These are phyloP conservation scores for Chaenogobius annularis DNA, from an alignment of 2,113 vertebrate genomes.

Conservation along the genomic window DNA sequence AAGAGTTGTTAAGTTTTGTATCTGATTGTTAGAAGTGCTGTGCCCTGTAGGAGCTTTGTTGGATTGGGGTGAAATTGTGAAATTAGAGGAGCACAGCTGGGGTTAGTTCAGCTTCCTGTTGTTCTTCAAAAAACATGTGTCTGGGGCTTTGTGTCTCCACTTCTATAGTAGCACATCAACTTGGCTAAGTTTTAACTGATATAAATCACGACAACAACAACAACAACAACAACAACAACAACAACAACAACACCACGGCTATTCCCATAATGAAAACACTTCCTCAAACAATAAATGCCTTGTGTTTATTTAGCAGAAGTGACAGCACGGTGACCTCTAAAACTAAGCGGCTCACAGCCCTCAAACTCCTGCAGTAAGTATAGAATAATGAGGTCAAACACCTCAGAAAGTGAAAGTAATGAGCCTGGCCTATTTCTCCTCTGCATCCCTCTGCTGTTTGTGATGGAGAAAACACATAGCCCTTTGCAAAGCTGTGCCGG, in stretches of 20 bases:
- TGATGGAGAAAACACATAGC: conserved; percentile 19
- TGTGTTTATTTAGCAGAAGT: not conserved
- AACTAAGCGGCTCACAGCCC: conserved; percentile 37
- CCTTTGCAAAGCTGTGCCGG: conserved; percentile 10
- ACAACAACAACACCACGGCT: not conserved
- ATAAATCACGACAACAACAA: not conserved
- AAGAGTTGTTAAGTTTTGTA: conserved; percentile 32
- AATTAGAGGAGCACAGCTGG: conserved; percentile 46
- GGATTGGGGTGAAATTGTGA: conserved; percentile 47
- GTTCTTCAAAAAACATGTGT: conserved; percentile 39
- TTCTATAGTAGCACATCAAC: conserved; percentile 20
- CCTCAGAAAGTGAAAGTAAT: conserved; percentile 50
- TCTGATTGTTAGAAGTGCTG: conserved; percentile 50
- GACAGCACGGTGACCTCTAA: conserved; percentile 23
- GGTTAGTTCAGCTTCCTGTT: conserved; percentile 43
- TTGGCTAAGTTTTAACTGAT: conserved; percentile 21
- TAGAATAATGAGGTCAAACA: conserved; percentile 61
- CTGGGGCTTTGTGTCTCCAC: conserved; percentile 53
- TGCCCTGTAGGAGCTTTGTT: conserved; percentile 33
- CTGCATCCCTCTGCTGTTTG: conserved; percentile 38
- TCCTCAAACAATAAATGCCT: not conserved
- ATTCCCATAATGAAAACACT: conserved; percentile 27
- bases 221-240: no score
- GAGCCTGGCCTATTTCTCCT: conserved; percentile 55
- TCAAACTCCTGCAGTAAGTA: conserved; percentile 55